Base-by-base conservation (phyloP, 2,888 invertebrate genomes). In the Plagodis pulveraria region DNA sequence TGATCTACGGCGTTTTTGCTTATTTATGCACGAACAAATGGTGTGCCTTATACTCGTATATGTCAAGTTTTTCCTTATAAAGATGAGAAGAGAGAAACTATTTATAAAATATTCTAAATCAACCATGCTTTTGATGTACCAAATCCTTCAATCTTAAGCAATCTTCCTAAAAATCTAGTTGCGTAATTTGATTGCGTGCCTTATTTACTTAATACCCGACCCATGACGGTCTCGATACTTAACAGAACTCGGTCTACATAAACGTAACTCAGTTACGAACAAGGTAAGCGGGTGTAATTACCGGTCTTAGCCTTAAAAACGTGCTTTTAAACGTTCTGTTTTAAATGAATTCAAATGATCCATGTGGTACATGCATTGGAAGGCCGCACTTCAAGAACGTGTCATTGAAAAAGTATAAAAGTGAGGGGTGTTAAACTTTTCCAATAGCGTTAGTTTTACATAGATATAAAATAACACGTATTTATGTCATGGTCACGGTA, bases 191-290 rank as follows among this genome's bases (percentile, higher is more conserved):
- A 72, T 76, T 74, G 72, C 69, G 69, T 66, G 55, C 50, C 49
- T 49, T 62, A 62, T 68, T 70, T 68, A 59, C 63, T 69, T 69
- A 66, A 58, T 48, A 69, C 58, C 59, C 71, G 72, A 78, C 74
- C 74, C 71, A 71, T 66, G 73, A 74, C 72, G 76, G 40, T 71
- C 78, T 69, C 69, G 64, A 74, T 80, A 67, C 46, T 58, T 64
- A 72, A 60, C 71, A 70, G 69, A 73, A 72, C 73, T 74, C 66
- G 69, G 63, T 69, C 66, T 58, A 69, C 59, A 61, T 68, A 56
- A 67, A 63, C 66, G 68, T 74, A 69, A 68, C 55, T 58, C 62
- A 65, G 56, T 53, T 62, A 55, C 56, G 61, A 67, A 62, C 65
- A 66, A 71, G 72, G 72, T 63, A 66, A 71, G 60, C 72, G 47